A percentile compares a stretch with the other conserved stretches of the same genome.
phyloP scores from a whole-genome alignment of 2,113 vertebrate species.

The Scytalopus superciliaris region DNA sequence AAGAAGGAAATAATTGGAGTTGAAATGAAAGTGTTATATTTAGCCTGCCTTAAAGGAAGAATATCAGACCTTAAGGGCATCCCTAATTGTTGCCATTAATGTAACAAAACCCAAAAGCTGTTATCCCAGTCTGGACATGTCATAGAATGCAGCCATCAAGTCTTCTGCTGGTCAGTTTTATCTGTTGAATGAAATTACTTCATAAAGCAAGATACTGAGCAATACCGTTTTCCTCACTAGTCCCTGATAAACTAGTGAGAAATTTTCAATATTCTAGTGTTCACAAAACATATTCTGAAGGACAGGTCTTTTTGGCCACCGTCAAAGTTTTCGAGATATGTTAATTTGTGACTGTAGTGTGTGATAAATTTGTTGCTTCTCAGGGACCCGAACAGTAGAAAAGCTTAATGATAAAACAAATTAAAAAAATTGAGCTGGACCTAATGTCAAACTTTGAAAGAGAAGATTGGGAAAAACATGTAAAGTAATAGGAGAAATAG shows the following conservation, averaged over 20 bases:
- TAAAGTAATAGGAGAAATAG: neutral
- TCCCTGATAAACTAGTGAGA: neutral
- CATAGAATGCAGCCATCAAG: neutral
- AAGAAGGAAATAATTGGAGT: constrained; percentile 24
- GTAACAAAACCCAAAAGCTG: neutral
- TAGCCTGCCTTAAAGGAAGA: neutral
- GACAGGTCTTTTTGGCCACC: neutral
- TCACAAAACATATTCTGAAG: neutral
- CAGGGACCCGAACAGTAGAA: neutral
- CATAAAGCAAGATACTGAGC: neutral
- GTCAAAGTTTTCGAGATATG: neutral
- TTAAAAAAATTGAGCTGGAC: neutral
- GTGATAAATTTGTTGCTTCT: neutral
- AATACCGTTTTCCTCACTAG: neutral
- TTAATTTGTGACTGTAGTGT: neutral
- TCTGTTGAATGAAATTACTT: neutral
- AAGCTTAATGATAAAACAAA: neutral
- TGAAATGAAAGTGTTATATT: neutral
- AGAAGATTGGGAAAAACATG: neutral
- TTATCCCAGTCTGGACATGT: neutral
- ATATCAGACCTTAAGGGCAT: neutral
- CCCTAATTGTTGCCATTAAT: neutral
- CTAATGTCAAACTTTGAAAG: neutral
- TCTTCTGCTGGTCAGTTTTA: neutral
- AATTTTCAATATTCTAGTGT: neutral